These are phyloP conservation scores for Coremacera marginata DNA, from an alignment of 2,888 invertebrate species.

Conservation along the genomic window DNA sequence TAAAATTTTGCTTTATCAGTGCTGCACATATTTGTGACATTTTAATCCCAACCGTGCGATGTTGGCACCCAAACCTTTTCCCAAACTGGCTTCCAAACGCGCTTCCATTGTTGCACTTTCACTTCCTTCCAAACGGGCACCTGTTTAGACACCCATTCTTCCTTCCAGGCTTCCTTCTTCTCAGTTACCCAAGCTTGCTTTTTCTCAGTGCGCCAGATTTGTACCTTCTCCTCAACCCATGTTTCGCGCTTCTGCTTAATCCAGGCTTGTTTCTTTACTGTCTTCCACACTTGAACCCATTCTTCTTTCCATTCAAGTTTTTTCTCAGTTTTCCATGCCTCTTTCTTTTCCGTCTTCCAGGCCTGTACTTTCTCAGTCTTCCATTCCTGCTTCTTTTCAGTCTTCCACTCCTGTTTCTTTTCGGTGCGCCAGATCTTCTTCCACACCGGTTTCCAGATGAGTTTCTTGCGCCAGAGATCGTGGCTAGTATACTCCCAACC, in stretches of 20 bases:
- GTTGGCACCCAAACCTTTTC: conserved; percentile 87
- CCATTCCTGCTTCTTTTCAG: conserved; percentile 78
- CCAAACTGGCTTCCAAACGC: conserved; percentile 80
- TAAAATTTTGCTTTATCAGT: neutral
- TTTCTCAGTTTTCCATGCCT: conserved; percentile 84
- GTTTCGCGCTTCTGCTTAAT: conserved; percentile 74
- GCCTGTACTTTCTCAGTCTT: conserved; percentile 74
- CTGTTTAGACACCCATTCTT: conserved; percentile 75
- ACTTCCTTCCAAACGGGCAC: conserved; percentile 79
- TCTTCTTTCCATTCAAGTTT: conserved; percentile 81
- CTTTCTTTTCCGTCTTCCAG: conserved; percentile 84
- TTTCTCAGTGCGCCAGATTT: conserved; percentile 85
- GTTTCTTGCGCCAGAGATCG: conserved; percentile 87
- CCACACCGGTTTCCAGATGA: conserved; percentile 77
- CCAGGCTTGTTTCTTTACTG: conserved; percentile 78
- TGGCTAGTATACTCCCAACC: conserved; percentile 89
- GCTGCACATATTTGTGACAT: neutral
- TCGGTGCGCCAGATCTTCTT: conserved; percentile 85
- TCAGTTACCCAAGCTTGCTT: conserved; percentile 81
- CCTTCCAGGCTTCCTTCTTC: conserved; percentile 77
- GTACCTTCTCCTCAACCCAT: conserved; percentile 84
- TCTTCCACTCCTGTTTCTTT: conserved; percentile 81
- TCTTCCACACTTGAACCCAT: conserved; percentile 79
- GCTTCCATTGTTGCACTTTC: conserved; percentile 72
- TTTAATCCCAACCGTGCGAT: conserved; percentile 68